A percentile compares a stretch with the other conserved stretches of the same genome.
These are phyloP conservation scores for Nymphalis io DNA, from an alignment of 1,140 invertebrate species.

Conservation along the genomic window DNA sequence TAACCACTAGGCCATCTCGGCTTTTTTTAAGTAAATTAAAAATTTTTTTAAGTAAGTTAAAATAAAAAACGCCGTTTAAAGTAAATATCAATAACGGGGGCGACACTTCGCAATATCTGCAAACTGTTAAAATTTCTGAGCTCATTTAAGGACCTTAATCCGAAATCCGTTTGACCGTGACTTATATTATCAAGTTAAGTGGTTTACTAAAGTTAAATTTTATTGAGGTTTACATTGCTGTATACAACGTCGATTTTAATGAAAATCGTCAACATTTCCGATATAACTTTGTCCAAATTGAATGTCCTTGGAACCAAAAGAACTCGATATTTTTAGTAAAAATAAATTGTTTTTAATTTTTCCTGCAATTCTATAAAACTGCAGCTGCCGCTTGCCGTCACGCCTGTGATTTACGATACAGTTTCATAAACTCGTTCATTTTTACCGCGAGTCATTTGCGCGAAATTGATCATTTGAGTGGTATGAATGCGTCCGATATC, in stretches of 20 bases:
- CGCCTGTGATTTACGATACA: background rate
- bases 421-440: background rate
- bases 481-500: constrained; percentile 15
- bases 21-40: no score
- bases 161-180: background rate
- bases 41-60: no score
- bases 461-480: constrained; percentile 8
- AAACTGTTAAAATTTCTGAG: background rate
- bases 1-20: no score
- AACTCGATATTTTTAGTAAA: background rate
- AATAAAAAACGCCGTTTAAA: background rate
- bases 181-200: background rate
- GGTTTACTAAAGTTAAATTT: background rate
- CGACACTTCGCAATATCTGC: background rate
- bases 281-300: background rate
- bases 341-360: background rate
- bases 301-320: background rate
- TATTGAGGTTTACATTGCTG: background rate
- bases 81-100: no score
- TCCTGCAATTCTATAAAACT: background rate
- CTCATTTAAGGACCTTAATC: background rate
- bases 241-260: background rate
- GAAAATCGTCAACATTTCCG: background rate
- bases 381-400: background rate
- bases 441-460: background rate